phyloP scores from a whole-genome alignment of 2,797 vertebrate species.

The Dicrostonyx torquatus region DNA sequence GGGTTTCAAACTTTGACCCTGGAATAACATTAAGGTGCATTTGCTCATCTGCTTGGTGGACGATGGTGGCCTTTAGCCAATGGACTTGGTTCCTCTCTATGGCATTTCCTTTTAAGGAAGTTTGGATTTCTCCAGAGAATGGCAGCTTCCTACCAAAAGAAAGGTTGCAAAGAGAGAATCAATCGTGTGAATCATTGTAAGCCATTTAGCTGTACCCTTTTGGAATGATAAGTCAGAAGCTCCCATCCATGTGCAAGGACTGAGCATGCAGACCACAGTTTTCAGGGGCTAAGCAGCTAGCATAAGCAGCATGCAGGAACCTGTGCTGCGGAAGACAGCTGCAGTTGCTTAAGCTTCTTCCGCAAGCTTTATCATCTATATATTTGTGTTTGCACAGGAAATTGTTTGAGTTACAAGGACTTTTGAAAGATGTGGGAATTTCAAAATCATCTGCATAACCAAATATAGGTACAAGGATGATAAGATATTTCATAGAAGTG shows the following conservation, averaged over 20 bases:
- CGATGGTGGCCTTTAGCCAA: not conserved
- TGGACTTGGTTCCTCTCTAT: not conserved
- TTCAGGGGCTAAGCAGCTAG: not conserved
- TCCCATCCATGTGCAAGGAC: not conserved
- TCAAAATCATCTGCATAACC: not conserved
- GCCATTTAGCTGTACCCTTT: not conserved
- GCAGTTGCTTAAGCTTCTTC: not conserved
- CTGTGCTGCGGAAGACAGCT: not conserved
- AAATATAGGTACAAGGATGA: not conserved
- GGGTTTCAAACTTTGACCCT: not conserved
- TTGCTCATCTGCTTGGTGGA: not conserved
- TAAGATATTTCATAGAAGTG: not conserved
- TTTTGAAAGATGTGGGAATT: not conserved
- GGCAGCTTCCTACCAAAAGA: not conserved
- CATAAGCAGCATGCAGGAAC: not conserved
- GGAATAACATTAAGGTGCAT: not conserved
- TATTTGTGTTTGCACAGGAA: not conserved
- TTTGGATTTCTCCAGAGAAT: not conserved
- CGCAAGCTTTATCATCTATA: not conserved
- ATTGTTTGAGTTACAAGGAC: not conserved
- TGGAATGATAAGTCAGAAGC: not conserved
- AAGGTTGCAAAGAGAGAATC: not conserved
- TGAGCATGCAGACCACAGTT: not conserved
- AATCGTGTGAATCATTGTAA: not conserved
- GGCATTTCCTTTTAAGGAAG: not conserved